Percentiles rank a stretch among this genome's conserved stretches.
Evolutionary conservation across 2,888 invertebrate species (phyloP).

Genomic region (Acrocera orbiculus): DNA sequence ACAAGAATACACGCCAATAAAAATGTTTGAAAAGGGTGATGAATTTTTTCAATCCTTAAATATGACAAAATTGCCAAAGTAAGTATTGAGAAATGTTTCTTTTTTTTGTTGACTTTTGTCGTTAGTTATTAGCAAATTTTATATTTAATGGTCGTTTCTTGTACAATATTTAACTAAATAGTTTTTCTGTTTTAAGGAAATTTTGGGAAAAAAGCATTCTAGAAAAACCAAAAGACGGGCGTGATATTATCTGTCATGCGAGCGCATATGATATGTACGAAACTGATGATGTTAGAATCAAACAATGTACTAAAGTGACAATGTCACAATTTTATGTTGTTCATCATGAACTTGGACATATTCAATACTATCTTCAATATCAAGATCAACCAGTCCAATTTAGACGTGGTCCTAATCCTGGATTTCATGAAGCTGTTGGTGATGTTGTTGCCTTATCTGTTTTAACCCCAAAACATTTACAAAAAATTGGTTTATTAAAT

Average conservation of each 20-base stretch:
- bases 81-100: constrained; percentile 1
- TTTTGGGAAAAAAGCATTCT: constrained; percentile 78
- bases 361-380: constrained; percentile 51
- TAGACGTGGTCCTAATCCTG: constrained; percentile 36
- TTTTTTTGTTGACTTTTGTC: too few relatives aligned
- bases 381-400: constrained; percentile 37
- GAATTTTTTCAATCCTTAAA: constrained; percentile 5
- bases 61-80: constrained; percentile 6
- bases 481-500: constrained; percentile 43
- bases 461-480: constrained; percentile 48
- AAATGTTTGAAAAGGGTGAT: constrained; percentile 3
- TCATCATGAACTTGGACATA: constrained; percentile 52
- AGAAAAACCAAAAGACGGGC: constrained; percentile 49
- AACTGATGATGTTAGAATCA: constrained; percentile 57
- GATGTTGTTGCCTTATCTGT: constrained; percentile 53
- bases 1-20: constrained; percentile 3
- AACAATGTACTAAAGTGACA: constrained; percentile 43
- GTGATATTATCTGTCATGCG: constrained; percentile 66
- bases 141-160: neutral
- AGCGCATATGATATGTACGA: constrained; percentile 79
- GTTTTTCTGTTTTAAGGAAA: constrained; percentile 27
- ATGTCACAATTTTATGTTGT: constrained; percentile 38
- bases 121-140: neutral
- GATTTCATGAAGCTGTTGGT: constrained; percentile 59
- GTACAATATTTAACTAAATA: neutral